These are phyloP conservation scores for Aplocera efformata DNA, from an alignment of 2,888 invertebrate genomes.

Conservation along the genomic window DNA sequence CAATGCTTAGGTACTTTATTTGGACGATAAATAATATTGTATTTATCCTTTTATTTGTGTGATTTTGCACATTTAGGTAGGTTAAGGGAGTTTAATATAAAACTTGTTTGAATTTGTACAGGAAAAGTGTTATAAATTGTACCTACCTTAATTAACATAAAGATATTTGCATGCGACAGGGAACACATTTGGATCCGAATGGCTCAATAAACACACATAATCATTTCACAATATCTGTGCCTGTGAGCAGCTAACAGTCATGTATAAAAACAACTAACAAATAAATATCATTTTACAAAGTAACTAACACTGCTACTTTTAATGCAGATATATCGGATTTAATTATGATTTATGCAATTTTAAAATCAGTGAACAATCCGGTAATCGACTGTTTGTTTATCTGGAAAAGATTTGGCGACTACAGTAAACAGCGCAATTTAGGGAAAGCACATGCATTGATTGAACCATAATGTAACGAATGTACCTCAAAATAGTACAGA, in stretches of 20 bases:
- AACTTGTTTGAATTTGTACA: too few species aligned
- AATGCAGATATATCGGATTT: constrained; percentile 25
- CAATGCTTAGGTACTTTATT: constrained; percentile 29
- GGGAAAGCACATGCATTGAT: too few species aligned
- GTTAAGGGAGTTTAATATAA: too few species aligned
- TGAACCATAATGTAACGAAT: too few species aligned
- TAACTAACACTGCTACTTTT: constrained; percentile 25
- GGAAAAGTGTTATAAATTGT: too few species aligned
- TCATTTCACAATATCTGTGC: constrained; percentile 1
- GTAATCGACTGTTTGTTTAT: constrained; percentile 45
- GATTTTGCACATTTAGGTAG: not conserved
- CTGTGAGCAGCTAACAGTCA: constrained; percentile 2
- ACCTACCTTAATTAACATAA: too few species aligned
- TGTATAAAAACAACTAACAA: constrained; percentile 15
- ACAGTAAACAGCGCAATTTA: too few species aligned
- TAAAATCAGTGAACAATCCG: constrained; percentile 40
- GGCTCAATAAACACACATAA: not conserved
- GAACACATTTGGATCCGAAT: not conserved
- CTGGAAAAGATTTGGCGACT: too few species aligned
- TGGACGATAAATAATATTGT: constrained; percentile 10
- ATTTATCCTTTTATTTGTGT: constrained; percentile 14
- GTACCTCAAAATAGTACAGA: too few species aligned
- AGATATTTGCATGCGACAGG: too few species aligned
- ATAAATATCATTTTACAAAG: constrained; percentile 1
- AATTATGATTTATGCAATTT: constrained; percentile 43